Evolutionary conservation across 2,113 vertebrate genomes (phyloP), one percentile per base, ranked within the genome.

Genomic region (Tricholaema leucomelas): DNA sequence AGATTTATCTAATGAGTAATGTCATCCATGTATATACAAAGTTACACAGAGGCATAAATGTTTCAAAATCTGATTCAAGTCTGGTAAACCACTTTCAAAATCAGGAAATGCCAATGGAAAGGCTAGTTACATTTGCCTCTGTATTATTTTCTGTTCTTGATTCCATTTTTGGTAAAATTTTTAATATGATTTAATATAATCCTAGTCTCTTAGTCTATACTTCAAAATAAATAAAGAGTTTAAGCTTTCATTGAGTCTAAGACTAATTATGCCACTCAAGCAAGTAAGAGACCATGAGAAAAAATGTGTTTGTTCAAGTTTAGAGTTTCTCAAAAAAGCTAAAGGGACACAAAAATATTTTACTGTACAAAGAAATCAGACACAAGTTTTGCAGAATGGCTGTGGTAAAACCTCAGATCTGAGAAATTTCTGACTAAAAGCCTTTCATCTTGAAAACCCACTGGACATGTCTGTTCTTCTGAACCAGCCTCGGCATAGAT

Each of bases 21-120:
- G 28, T 46, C 82, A 87, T 73, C 67, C 78, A 4, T 56, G 70
- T 91, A 79, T 82, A 87, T 42, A 91, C 77, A 92, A 91, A 92
- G 69, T 85, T 81, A 83, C 54, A 91, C 20, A 90, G 50, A 85
- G 59, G 40, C 64, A 76, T 76, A 87, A 92, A 40, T 67, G 60
- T 75, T 95, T 92, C 88, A 87, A 84, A 92, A 71, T 65, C 48
- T 80, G 46, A 86, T 84, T 84, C 81, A 85, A 87, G 55, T 80
- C 75, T 93, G 87, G 91, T 90, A 96, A 96, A 94, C 75, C 88
- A 85, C 92, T 93, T 94, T 85, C 66, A 85, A 92, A 93, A 92
- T 87, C 84, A 95, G 75, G 92, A 96, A 90, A 94, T 95, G 93
- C 84, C 71, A 84, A 83, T 4, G 3, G 75, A 92, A 94, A 96